A percentile compares a stretch with the other conserved stretches of the same genome.
Conservation (phyloP, 2,797 vertebrate genomes). For the Cryptoprocta ferox region DNA sequence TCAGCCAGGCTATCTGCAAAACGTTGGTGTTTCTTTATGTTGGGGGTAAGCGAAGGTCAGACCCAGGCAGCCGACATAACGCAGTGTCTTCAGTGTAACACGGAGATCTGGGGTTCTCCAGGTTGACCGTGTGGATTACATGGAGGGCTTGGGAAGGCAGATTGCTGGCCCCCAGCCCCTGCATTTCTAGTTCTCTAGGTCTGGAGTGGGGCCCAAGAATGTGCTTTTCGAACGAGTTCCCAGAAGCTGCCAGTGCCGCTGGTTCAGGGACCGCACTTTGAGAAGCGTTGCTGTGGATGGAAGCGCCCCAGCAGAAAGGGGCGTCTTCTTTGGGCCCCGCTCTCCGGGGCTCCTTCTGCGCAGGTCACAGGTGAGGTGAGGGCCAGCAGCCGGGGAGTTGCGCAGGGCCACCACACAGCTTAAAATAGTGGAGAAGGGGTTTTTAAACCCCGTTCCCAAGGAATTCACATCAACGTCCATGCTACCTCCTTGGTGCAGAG, state of each 20-base stretch:
- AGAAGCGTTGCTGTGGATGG: background rate
- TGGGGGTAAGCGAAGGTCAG: background rate
- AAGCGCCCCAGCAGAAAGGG: fast-evolving
- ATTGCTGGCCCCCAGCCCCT: fast-evolving
- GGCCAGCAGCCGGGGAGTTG: fast-evolving
- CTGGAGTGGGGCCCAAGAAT: background rate
- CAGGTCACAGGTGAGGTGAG: fast-evolving
- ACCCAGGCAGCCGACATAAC: background rate
- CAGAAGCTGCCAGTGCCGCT: background rate
- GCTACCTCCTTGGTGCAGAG: fast-evolving
- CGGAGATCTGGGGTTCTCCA: fast-evolving
- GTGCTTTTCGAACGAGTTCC: background rate
- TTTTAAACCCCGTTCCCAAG: background rate
- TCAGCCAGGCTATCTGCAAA: background rate
- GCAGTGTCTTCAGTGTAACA: fast-evolving
- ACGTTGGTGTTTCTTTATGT: background rate
- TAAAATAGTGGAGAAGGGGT: background rate
- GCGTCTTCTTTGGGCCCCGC: background rate
- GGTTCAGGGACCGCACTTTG: background rate
- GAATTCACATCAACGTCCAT: background rate
- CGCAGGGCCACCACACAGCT: background rate
- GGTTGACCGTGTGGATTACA: background rate
- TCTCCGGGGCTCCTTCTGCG: background rate
- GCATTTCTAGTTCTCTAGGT: background rate
- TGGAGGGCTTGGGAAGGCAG: background rate